Evolutionary conservation across 1,140 invertebrate genomes (phyloP).

Genomic region (Gonioctena quinquepunctata): DNA sequence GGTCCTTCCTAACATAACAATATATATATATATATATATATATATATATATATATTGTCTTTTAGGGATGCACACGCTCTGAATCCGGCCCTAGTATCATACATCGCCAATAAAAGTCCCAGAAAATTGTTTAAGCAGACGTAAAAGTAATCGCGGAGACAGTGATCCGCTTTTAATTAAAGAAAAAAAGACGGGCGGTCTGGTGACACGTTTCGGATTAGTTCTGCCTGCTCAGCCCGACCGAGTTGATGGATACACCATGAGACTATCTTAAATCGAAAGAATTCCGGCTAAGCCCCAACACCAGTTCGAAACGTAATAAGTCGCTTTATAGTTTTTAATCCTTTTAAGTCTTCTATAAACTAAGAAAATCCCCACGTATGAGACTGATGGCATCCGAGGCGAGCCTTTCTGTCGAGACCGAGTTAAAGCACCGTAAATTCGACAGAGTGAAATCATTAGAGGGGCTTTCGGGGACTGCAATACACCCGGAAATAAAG

Average conservation of each 20-base stretch:
- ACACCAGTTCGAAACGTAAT: not conserved
- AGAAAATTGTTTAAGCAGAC: slow-evolving; percentile 19
- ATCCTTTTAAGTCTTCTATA: slow-evolving; percentile 4
- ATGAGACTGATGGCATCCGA: not conserved
- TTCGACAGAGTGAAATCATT: not conserved
- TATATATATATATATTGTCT: too few relatives aligned
- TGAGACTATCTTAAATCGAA: not conserved
- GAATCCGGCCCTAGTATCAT: not conserved
- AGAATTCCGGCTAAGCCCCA: not conserved
- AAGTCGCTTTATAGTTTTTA: slow-evolving; percentile 4
- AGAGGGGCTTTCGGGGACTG: not conserved
- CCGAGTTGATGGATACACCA: not conserved
- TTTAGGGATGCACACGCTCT: too few relatives aligned
- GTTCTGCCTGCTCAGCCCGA: not conserved
- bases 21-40: too few relatives aligned
- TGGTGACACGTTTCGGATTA: slow-evolving; percentile 8
- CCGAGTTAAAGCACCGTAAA: not conserved
- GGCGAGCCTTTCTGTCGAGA: not conserved
- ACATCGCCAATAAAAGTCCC: slow-evolving; percentile 9
- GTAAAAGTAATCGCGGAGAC: slow-evolving; percentile 13
- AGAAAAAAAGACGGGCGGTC: slow-evolving; percentile 4
- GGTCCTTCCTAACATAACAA: too few relatives aligned
- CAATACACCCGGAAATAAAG: not conserved
- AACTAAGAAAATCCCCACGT: not conserved
- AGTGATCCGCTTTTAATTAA: slow-evolving; percentile 21